phyloP scores from a whole-genome alignment of 2,797 vertebrate species.

The Poeciliopsis gracilis region DNA sequence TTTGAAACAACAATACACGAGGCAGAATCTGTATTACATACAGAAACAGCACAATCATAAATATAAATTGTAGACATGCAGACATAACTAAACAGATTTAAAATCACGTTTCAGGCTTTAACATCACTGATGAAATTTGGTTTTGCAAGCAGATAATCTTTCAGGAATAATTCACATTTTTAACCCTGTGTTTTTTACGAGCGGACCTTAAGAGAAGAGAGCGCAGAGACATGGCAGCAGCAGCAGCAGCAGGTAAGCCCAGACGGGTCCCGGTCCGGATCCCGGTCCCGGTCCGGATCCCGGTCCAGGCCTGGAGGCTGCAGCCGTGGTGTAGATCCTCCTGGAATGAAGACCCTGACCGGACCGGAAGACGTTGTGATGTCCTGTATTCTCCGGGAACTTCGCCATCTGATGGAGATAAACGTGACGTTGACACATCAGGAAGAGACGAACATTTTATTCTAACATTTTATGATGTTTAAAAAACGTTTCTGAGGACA shows the following conservation, averaged over 20 bases:
- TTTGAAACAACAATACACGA: neutral
- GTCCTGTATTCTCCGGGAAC: slow-evolving; percentile 45
- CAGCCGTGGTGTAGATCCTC: slow-evolving; percentile 41
- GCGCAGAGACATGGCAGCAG: slow-evolving; percentile 30
- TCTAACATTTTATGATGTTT: no score
- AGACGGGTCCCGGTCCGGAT: neutral
- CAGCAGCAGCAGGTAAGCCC: slow-evolving; percentile 34
- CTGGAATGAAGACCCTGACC: slow-evolving; percentile 37
- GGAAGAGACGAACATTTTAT: no score
- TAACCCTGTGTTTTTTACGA: neutral
- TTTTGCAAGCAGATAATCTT: neutral
- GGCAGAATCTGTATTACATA: neutral
- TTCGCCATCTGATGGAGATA: slow-evolving; percentile 45
- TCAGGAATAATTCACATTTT: neutral
- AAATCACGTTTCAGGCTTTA: neutral
- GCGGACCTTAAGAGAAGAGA: slow-evolving; percentile 4
- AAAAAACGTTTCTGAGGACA: neutral
- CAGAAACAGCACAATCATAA: neutral
- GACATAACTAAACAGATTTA: neutral
- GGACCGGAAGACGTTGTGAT: slow-evolving; percentile 50
- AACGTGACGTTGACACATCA: slow-evolving; percentile 1
- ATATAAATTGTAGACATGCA: neutral
- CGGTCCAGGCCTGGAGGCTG: neutral
- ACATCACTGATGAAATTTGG: neutral
- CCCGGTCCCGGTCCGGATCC: no score